Conservation (phyloP, 2,113 vertebrate genomes). For the Siphamia tubifer region DNA sequence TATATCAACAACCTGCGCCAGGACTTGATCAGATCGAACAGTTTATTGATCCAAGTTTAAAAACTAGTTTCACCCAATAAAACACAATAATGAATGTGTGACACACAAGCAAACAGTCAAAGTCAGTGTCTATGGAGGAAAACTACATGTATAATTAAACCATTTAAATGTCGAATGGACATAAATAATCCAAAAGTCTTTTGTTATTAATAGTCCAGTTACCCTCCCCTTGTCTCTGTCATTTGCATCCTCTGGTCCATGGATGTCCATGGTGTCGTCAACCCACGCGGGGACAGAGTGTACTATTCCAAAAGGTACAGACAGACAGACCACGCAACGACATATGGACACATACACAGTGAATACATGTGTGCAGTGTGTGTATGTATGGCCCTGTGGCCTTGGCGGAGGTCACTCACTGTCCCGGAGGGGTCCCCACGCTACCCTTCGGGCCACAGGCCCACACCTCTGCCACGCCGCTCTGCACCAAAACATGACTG, state of each 20-base stretch:
- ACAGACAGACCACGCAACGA: not conserved
- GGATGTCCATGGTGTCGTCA: not conserved
- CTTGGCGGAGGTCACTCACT: conserved; percentile 65
- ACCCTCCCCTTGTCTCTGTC: conserved; percentile 39
- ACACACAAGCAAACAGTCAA: no score
- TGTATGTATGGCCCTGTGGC: not conserved
- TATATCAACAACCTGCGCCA: no score
- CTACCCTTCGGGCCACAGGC: conserved; percentile 68
- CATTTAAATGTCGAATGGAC: no score
- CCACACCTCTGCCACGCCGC: conserved; percentile 81
- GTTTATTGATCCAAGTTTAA: no score
- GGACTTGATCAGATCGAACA: no score
- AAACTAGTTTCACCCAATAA: no score
- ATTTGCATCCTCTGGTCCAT: not conserved
- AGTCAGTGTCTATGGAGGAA: no score
- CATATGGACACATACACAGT: no score
- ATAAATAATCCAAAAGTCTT: no score
- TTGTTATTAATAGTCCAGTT: not conserved
- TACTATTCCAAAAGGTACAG: not conserved
- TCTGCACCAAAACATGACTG: conserved; percentile 84
- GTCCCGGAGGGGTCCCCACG: conserved; percentile 43
- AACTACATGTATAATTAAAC: no score
- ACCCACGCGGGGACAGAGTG: conserved; percentile 44
- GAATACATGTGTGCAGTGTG: not conserved
- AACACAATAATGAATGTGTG: no score